These are phyloP conservation scores for Yponomeuta malinellus DNA, from an alignment of 2,888 invertebrate species.

Conservation along the genomic window DNA sequence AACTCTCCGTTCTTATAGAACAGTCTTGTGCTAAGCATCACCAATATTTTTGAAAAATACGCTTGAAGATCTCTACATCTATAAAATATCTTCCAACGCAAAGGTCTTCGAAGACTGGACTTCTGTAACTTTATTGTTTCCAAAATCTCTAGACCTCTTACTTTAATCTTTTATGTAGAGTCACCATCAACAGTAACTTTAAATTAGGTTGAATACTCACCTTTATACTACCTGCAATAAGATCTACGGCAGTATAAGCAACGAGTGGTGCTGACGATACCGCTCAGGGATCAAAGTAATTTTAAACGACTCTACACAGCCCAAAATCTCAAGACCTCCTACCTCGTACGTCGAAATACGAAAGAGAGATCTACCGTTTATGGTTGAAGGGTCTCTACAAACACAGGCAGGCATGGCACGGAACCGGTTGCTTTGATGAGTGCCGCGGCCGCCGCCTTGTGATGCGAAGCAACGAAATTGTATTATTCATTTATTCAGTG, in stretches of 20 bases:
- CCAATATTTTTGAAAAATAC: too few species aligned
- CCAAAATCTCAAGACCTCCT: not conserved
- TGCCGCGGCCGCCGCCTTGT: conserved; percentile 22
- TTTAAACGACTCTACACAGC: not conserved
- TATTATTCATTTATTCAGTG: conserved; percentile 50
- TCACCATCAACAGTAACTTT: too few species aligned
- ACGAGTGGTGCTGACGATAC: not conserved
- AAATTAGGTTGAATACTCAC: not conserved
- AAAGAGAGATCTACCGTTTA: not conserved
- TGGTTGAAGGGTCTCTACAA: conserved; percentile 25
- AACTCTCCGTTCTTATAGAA: too few species aligned
- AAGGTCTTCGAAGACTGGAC: too few species aligned
- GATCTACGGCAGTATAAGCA: not conserved
- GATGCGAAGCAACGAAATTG: conserved; percentile 17
- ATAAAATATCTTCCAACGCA: too few species aligned
- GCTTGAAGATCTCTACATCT: too few species aligned
- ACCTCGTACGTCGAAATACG: not conserved
- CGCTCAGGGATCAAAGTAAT: not conserved
- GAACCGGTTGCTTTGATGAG: conserved; percentile 67
- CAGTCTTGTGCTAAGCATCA: too few species aligned
- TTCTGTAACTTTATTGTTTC: too few species aligned
- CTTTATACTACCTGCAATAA: not conserved
- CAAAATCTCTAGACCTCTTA: too few species aligned
- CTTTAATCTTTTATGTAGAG: too few species aligned
- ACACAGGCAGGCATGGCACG: conserved; percentile 67